Evolutionary conservation across 2,888 invertebrate species (phyloP).

Genomic region (Lasioglossum marginatum): DNA sequence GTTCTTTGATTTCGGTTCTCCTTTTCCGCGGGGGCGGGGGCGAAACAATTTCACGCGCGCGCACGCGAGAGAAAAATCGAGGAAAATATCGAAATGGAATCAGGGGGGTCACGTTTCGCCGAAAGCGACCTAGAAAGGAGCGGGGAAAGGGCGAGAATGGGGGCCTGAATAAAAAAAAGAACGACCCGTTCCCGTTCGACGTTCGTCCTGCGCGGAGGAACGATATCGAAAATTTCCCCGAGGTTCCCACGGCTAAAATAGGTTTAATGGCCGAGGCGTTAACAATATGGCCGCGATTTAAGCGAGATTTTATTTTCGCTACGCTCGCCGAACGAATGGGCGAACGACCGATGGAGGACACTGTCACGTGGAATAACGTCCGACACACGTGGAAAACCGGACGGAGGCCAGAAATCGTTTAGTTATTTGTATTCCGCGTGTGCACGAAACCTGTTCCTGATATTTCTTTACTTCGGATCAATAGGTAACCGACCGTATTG

Average conservation of each 20-base stretch:
- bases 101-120: not conserved
- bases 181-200: not conserved
- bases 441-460: constrained; percentile 48
- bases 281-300: constrained; percentile 25
- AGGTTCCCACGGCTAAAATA: not conserved
- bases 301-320: constrained; percentile 22
- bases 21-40: not conserved
- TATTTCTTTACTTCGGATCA: constrained; percentile 57
- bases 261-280: constrained; percentile 1
- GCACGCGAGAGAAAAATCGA: not conserved
- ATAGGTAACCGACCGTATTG: constrained; percentile 56
- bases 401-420: constrained; percentile 30
- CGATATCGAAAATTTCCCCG: not conserved
- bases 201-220: not conserved
- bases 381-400: constrained; percentile 26
- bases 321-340: constrained; percentile 7
- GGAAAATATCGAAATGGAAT: constrained; percentile 12
- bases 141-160: not conserved
- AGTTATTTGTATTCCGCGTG: constrained; percentile 50
- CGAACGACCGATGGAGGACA: constrained; percentile 1
- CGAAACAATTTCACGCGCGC: not conserved
- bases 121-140: not conserved
- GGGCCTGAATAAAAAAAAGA: not conserved
- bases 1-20: not conserved
- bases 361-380: constrained; percentile 30